A percentile compares a stretch with the other conserved stretches of the same genome.
Conservation (phyloP, 2,888 invertebrate genomes). For the Drosophila cracens region DNA sequence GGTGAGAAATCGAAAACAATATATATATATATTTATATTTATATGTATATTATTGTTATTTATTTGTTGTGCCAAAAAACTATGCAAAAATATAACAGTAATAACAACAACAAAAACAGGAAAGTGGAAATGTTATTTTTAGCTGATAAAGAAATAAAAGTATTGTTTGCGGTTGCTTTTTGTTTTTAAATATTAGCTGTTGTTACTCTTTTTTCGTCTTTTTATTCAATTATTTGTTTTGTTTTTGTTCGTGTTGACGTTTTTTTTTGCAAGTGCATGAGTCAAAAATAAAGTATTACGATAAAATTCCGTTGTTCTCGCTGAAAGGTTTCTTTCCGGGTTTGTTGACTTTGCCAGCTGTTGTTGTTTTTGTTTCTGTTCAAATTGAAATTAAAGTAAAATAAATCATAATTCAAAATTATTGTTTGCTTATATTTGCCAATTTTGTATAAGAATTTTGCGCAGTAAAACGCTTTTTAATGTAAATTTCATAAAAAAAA, state of each 20-base stretch:
- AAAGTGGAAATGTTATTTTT: conserved; percentile 63
- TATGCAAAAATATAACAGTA: conserved; percentile 27
- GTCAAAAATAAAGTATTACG: conserved; percentile 54
- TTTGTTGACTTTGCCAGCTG: conserved; percentile 75
- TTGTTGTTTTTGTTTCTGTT: conserved; percentile 40
- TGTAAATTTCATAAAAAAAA: conserved; percentile 36
- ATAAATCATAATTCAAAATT: conserved; percentile 1
- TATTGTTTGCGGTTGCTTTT: conserved; percentile 49
- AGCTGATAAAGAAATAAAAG: conserved; percentile 37
- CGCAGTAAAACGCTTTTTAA: conserved; percentile 35
- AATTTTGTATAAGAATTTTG: not conserved
- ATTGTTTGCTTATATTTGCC: not conserved
- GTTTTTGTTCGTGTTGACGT: conserved; percentile 22
- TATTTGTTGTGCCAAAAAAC: conserved; percentile 52
- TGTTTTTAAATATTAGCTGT: conserved; percentile 37
- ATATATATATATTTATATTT: not conserved
- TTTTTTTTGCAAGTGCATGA: conserved; percentile 45
- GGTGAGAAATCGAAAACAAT: conserved; percentile 61
- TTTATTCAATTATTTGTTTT: conserved; percentile 26
- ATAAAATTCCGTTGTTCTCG: conserved; percentile 70
- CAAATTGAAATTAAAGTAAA: conserved; percentile 41
- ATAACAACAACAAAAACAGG: conserved; percentile 34
- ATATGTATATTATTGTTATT: conserved; percentile 47
- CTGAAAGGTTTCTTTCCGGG: conserved; percentile 78
- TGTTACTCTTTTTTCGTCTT: conserved; percentile 35